Evolutionary conservation across 2,888 invertebrate genomes (phyloP), one percentile per base, ranked within the genome.

Genomic region (Perdita meconis): DNA sequence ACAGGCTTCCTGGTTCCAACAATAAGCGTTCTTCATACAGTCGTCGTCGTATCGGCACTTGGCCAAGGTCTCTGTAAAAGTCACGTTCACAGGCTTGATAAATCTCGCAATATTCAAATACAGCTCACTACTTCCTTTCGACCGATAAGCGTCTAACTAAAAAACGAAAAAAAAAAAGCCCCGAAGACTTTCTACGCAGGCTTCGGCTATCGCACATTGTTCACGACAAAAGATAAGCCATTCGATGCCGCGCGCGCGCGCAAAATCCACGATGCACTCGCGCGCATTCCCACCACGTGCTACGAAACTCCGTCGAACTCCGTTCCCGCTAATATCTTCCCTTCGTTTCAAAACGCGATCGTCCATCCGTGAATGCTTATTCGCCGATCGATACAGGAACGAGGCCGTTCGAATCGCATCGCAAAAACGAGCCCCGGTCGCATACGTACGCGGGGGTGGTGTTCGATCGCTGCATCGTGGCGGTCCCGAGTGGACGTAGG

Each of bases 1-100:
- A 76, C 93, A 93, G 51, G 87, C 87, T 57, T 86, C 69, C 16
- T 88, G 87, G 56, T 85, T 83, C 77, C 77, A 82, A 67, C 90
- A 91, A 65, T 85, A 91, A 4, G 90, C 90, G 65, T 91, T 90
- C 38, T 82, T 80, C 63, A 87, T 83, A 78, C 90, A 91, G 40
- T 91, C 88, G 34, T 34, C 82, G 71, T 91, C 81, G 82, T 85
- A 85, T 40, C 78, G 42, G 59, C 90, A 90, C 56, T 67, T 66
- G 5, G 84, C 86, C 69, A 87, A 78, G 44, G 87, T 88, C 65
- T 89, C 90, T 90, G 85, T 12, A 89, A 85, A 66, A 67, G 2
- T 42, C 22, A 16, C 16, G 56, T 51, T 51, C 47, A 24, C 40
- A 19, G 0, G n/a, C 2, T 0, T 13, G 26, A 22, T 47, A 47